Percentiles rank a stretch among this genome's conserved stretches.
Evolutionary conservation across 2,113 vertebrate genomes (phyloP).

Genomic region (Numenius arquata): DNA sequence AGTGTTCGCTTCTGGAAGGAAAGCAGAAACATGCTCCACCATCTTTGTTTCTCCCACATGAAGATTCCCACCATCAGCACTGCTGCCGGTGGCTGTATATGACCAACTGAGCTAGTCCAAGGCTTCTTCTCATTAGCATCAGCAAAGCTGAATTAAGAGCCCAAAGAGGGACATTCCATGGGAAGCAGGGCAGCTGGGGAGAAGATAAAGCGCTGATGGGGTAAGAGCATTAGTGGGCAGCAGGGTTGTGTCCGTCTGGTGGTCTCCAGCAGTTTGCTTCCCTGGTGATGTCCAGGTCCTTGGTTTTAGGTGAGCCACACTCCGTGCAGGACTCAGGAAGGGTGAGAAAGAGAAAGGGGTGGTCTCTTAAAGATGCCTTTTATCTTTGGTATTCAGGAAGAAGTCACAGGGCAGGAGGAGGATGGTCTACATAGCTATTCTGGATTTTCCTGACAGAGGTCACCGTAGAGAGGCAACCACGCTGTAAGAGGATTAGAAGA

Average conservation of each 20-base stretch:
- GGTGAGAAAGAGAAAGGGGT: neutral
- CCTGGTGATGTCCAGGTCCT: neutral
- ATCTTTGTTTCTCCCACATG: neutral
- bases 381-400: neutral
- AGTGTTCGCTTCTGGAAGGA: neutral
- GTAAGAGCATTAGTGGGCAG: neutral
- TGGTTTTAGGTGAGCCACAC: neutral
- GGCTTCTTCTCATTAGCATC: neutral
- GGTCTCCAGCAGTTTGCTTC: neutral
- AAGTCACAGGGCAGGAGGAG: neutral
- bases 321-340: neutral
- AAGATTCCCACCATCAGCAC: neutral
- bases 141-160: neutral
- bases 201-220: neutral
- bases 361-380: neutral
- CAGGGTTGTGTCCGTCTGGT: neutral
- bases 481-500: neutral
- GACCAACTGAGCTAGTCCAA: neutral
- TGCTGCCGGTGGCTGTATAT: neutral
- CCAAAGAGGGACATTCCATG: neutral
- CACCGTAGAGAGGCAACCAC: neutral
- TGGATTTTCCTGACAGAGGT: neutral
- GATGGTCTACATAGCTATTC: neutral
- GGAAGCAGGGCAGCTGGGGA: neutral
- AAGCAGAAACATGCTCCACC: neutral